Conservation (phyloP, 2,797 vertebrate species). For the Taenioides sp. region DNA sequence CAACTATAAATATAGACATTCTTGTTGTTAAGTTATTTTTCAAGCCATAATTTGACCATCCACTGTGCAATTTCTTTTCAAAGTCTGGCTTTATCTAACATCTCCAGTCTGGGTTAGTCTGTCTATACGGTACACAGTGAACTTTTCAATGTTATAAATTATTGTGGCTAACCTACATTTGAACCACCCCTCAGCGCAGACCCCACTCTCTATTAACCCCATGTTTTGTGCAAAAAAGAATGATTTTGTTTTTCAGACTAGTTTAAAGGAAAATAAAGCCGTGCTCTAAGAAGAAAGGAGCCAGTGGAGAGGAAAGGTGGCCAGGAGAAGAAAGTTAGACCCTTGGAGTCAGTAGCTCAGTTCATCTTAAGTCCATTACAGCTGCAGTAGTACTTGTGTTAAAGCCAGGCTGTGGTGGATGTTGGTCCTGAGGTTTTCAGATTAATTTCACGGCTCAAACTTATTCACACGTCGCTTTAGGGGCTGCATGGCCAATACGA, state of each 20-base stretch:
- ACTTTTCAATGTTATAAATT: background rate
- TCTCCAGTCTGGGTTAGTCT: background rate
- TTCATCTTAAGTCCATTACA: slow-evolving; percentile 66
- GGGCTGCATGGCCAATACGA: slow-evolving; percentile 47
- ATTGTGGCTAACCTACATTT: slow-evolving; percentile 1
- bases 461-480: slow-evolving; percentile 60
- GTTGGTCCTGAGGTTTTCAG: slow-evolving; percentile 46
- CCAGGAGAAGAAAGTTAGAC: slow-evolving; percentile 36
- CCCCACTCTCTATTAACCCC: background rate
- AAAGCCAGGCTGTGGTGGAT: slow-evolving; percentile 48
- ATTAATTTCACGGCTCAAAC: slow-evolving; percentile 62
- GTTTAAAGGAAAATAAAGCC: slow-evolving; percentile 27
- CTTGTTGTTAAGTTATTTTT: background rate
- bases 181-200: background rate
- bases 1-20: background rate
- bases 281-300: slow-evolving; percentile 21
- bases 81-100: slow-evolving; percentile 1
- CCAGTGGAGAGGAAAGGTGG: slow-evolving; percentile 18
- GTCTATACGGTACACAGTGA: background rate
- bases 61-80: background rate
- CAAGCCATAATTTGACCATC: background rate
- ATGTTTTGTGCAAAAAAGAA: background rate
- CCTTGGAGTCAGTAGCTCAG: slow-evolving; percentile 50
- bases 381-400: slow-evolving; percentile 53
- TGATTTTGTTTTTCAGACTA: slow-evolving; percentile 21